Evolutionary conservation across 2,113 vertebrate genomes (phyloP).

Genomic region (Xenopus borealis): DNA sequence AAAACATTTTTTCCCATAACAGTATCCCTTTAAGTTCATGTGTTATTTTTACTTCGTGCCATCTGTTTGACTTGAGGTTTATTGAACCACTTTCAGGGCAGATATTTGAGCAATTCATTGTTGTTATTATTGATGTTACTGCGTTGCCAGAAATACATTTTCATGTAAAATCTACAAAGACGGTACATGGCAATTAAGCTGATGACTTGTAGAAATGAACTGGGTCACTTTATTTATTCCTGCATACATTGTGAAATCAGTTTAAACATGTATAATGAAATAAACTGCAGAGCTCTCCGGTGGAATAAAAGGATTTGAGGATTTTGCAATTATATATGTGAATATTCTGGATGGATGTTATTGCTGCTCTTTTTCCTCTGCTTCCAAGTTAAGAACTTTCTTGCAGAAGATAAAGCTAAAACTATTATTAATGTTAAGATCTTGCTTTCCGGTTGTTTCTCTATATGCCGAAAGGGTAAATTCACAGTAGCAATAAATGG

Average conservation of each 20-base stretch:
- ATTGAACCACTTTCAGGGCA: background rate
- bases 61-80: background rate
- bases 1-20: no score
- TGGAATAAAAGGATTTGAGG: background rate
- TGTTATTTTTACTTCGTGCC: no score
- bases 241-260: slow-evolving; percentile 4
- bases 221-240: slow-evolving; percentile 17
- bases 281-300: slow-evolving; percentile 13
- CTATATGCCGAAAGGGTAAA: no score
- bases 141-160: slow-evolving; percentile 5
- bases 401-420: no score
- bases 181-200: slow-evolving; percentile 12
- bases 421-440: no score
- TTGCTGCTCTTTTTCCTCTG: no score
- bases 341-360: no score
- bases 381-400: no score
- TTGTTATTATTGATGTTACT: background rate
- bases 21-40: no score
- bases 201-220: slow-evolving; percentile 17
- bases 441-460: no score
- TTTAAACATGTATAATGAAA: slow-evolving; percentile 26
- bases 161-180: slow-evolving; percentile 8
- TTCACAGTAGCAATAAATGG: no score
- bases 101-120: background rate
- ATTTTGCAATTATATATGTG: no score